Conservation (phyloP, 2,888 invertebrate genomes). For the Phorcus lineatus region DNA sequence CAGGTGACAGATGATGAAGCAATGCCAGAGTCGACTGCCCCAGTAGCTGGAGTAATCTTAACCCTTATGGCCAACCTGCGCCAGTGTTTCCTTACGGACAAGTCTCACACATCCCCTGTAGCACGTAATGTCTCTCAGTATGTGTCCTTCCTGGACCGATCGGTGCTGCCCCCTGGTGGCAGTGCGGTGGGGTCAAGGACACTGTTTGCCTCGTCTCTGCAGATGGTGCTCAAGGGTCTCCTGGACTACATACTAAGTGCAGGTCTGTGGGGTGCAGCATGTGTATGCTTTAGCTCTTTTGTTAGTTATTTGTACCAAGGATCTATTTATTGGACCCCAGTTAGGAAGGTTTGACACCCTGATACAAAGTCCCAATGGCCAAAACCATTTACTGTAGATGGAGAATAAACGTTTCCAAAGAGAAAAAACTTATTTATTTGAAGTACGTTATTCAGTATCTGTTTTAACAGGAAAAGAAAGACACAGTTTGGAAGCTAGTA, state of each 20-base stretch:
- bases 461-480: no score
- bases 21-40: conserved; percentile 85
- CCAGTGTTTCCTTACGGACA: conserved; percentile 70
- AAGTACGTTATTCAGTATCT: no score
- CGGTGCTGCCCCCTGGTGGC: conserved; percentile 26
- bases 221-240: conserved; percentile 80
- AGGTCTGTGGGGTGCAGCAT: conserved; percentile 75
- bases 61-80: conserved; percentile 87
- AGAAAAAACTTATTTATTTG: no score
- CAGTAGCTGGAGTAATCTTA: conserved; percentile 87
- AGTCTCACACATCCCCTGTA: neutral
- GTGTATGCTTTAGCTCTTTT: neutral
- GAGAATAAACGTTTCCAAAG: no score
- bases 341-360: no score
- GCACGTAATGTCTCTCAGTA: conserved; percentile 40
- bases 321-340: no score
- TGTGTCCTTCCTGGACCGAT: conserved; percentile 80
- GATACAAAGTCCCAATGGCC: no score
- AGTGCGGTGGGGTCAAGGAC: conserved; percentile 60
- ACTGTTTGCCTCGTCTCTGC: conserved; percentile 72
- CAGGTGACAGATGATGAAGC: conserved; percentile 79
- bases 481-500: no score
- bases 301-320: neutral
- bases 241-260: conserved; percentile 89
- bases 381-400: no score